A percentile compares a stretch with the other conserved stretches of the same genome.
These are phyloP conservation scores for Amphipyra berbera DNA, from an alignment of 2,888 invertebrate genomes.

Conservation along the genomic window DNA sequence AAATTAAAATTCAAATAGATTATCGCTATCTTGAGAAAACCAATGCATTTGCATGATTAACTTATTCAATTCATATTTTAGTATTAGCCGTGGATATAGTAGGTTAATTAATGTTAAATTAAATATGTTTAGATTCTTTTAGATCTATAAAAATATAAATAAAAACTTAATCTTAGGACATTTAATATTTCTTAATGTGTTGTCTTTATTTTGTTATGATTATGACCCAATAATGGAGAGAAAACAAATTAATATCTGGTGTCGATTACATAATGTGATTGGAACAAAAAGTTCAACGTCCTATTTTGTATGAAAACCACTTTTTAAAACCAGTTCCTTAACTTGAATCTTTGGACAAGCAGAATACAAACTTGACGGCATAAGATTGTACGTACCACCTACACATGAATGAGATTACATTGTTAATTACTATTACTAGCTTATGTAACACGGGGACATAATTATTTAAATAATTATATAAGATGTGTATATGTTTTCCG, in stretches of 20 bases:
- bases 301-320: constrained; percentile 84
- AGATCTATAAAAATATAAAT: constrained; percentile 19
- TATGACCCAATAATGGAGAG: constrained; percentile 69
- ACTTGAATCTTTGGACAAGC: constrained; percentile 72
- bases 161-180: constrained; percentile 26
- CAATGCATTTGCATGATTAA: no score
- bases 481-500: constrained; percentile 15
- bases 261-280: constrained; percentile 76
- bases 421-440: constrained; percentile 52
- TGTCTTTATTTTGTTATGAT: constrained; percentile 51
- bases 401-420: constrained; percentile 55
- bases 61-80: no score
- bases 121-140: background rate
- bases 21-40: no score
- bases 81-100: background rate
- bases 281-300: constrained; percentile 84
- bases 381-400: constrained; percentile 56
- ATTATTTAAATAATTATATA: constrained; percentile 47
- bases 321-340: constrained; percentile 83
- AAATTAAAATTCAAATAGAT: no score
- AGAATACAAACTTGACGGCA: constrained; percentile 66
- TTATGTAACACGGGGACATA: constrained; percentile 49
- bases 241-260: constrained; percentile 78
- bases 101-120: constrained; percentile 17
- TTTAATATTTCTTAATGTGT: constrained; percentile 29